Conservation (phyloP, 2,888 invertebrate genomes). For the Neria commutata region DNA sequence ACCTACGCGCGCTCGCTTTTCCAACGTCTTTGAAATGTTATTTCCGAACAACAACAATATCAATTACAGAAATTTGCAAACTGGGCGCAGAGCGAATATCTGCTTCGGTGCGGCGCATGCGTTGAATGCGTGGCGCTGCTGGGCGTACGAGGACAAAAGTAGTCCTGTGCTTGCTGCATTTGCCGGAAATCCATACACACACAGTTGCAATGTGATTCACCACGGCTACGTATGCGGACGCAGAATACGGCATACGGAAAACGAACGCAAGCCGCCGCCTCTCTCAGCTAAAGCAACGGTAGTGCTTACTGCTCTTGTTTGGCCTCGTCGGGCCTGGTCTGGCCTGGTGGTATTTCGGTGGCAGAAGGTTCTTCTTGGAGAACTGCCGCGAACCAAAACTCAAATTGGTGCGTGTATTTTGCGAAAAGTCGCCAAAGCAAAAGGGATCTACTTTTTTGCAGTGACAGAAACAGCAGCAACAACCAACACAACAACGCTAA, state of each 20-base stretch:
- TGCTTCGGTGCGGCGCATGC: not conserved
- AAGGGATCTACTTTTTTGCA: slow-evolving; percentile 1
- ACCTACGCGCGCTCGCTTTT: not conserved
- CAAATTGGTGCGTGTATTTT: not conserved
- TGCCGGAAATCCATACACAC: not conserved
- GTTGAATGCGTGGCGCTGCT: not conserved
- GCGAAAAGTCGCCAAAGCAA: not conserved
- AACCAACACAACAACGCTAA: not conserved
- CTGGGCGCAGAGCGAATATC: not conserved
- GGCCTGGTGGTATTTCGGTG: too few relatives aligned
- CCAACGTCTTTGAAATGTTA: not conserved
- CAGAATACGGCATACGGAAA: slow-evolving; percentile 23
- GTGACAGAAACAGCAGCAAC: too few relatives aligned
- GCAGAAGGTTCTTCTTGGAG: too few relatives aligned
- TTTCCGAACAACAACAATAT: not conserved
- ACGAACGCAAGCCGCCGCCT: not conserved
- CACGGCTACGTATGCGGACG: slow-evolving; percentile 35
- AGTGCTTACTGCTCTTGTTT: not conserved
- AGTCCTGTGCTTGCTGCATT: not conserved
- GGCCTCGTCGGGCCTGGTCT: too few relatives aligned
- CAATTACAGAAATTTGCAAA: not conserved
- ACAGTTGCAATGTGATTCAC: slow-evolving; percentile 40
- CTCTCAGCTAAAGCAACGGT: not conserved
- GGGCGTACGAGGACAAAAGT: not conserved
- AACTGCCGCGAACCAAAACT: too few relatives aligned